Evolutionary conservation across 2,888 invertebrate species (phyloP).

Genomic region (Meganola albula): DNA sequence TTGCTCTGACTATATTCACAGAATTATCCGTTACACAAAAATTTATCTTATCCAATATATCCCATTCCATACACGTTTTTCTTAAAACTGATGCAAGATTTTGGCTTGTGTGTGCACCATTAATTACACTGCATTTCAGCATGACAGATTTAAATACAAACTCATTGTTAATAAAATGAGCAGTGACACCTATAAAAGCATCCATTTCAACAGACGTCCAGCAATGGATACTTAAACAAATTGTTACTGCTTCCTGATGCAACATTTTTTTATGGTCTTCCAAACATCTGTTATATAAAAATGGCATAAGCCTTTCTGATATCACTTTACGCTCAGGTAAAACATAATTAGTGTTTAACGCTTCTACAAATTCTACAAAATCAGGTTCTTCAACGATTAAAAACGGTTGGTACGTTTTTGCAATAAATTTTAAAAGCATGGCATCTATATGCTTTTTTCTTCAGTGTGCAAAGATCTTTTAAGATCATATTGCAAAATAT

Average conservation of each 20-base stretch:
- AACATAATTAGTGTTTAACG: slow-evolving; percentile 15
- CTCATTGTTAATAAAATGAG: background rate
- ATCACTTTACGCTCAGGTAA: background rate
- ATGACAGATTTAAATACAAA: background rate
- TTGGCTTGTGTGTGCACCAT: background rate
- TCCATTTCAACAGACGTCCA: background rate
- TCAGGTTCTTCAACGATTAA: background rate
- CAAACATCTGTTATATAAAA: slow-evolving; percentile 1
- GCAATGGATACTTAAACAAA: background rate
- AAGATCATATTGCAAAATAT: background rate
- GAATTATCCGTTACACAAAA: background rate
- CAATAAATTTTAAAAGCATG: slow-evolving; percentile 1
- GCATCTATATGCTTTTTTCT: background rate
- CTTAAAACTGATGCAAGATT: background rate
- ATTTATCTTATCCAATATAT: background rate
- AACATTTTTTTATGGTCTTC: background rate
- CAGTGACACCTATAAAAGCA: background rate
- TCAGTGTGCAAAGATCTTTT: background rate
- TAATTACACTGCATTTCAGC: background rate
- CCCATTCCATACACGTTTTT: background rate
- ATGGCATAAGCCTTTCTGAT: background rate
- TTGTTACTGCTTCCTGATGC: background rate
- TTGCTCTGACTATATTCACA: background rate
- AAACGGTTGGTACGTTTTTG: slow-evolving; percentile 1
- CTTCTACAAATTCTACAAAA: slow-evolving; percentile 1